Percentiles rank a stretch among this genome's conserved stretches.
These are phyloP conservation scores for Pomacea canaliculata DNA, from an alignment of 2,888 invertebrate species.

Conservation along the genomic window DNA sequence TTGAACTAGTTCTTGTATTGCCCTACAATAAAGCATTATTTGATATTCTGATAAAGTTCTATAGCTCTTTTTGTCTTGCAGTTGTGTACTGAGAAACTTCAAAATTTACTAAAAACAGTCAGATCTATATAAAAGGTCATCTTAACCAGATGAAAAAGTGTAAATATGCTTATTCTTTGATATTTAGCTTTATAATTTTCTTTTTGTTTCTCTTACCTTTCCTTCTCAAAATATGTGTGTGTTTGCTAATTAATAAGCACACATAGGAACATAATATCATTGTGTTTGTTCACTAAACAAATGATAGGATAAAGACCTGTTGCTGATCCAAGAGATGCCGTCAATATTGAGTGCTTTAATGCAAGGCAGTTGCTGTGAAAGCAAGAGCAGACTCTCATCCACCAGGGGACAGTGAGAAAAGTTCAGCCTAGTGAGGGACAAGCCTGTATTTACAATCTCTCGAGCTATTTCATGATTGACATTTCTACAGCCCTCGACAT, in stretches of 20 bases:
- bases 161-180: too few relatives aligned
- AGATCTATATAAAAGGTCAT: too few relatives aligned
- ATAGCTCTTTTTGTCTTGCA: too few relatives aligned
- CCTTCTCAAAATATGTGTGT: too few relatives aligned
- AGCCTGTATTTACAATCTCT: constrained; percentile 32
- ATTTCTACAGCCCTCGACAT: constrained; percentile 50
- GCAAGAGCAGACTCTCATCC: constrained; percentile 38
- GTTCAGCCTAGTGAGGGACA: constrained; percentile 41
- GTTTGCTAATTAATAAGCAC: not conserved
- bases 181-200: too few relatives aligned
- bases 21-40: constrained; percentile 32
- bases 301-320: constrained; percentile 34
- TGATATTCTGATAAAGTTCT: not conserved
- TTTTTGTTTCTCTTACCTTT: too few relatives aligned
- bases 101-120: too few relatives aligned
- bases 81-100: too few relatives aligned
- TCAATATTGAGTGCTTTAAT: constrained; percentile 50
- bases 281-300: constrained; percentile 6
- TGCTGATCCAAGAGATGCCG: constrained; percentile 51
- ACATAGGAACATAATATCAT: not conserved
- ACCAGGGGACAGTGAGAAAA: constrained; percentile 52
- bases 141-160: too few relatives aligned
- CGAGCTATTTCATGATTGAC: constrained; percentile 38
- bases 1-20: constrained; percentile 36
- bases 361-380: constrained; percentile 37